Conservation (phyloP, 2,888 invertebrate species). For the Psylliodes chrysocephalus region DNA sequence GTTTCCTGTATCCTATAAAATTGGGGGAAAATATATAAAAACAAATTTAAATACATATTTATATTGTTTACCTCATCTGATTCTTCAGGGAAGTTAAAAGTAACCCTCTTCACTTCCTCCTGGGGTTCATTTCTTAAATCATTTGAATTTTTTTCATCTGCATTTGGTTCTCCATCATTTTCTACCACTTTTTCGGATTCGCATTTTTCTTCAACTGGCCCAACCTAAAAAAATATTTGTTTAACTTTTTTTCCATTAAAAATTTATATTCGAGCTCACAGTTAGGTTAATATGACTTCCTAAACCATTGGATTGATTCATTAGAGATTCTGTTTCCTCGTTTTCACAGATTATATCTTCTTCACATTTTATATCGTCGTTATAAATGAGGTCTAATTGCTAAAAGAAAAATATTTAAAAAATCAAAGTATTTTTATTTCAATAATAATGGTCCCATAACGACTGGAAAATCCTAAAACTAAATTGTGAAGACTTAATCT, state of each 20-base stretch:
- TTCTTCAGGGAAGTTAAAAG: slow-evolving; percentile 50
- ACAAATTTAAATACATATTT: not conserved
- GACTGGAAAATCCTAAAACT: no score
- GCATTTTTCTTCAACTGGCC: slow-evolving; percentile 48
- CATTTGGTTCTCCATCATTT: slow-evolving; percentile 41
- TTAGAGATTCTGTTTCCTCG: slow-evolving; percentile 51
- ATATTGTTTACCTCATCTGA: slow-evolving; percentile 27
- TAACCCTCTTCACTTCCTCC: slow-evolving; percentile 47
- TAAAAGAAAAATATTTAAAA: slow-evolving; percentile 3
- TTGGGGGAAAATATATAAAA: not conserved
- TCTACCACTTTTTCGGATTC: slow-evolving; percentile 40
- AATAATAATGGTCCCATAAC: no score
- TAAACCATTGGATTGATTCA: slow-evolving; percentile 53
- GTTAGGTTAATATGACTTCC: slow-evolving; percentile 58
- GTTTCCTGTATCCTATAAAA: slow-evolving; percentile 22
- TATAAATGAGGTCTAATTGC: slow-evolving; percentile 41
- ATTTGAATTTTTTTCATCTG: slow-evolving; percentile 33
- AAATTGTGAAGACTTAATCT: no score
- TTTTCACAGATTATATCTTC: slow-evolving; percentile 58
- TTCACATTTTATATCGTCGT: slow-evolving; percentile 52
- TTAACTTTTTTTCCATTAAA: not conserved
- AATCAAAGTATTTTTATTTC: no score
- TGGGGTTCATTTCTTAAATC: slow-evolving; percentile 34
- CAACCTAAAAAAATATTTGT: slow-evolving; percentile 47
- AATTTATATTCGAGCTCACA: slow-evolving; percentile 45